Base-by-base conservation (phyloP, 2,888 invertebrate genomes). In the Aelia acuminata region DNA sequence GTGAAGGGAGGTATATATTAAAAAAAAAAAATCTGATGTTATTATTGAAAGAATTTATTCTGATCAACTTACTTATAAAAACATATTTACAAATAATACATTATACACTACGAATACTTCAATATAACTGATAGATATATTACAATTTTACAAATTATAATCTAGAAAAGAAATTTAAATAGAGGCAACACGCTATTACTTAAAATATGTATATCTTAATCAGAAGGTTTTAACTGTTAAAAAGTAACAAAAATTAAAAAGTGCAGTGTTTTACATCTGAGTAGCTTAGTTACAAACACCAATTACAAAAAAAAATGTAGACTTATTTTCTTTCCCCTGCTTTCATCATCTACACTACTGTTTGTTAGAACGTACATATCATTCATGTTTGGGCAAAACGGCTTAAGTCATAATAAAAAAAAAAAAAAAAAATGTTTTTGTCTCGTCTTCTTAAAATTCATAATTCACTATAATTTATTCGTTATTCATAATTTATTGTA, bases 51-150 rank as follows among this genome's bases (percentile, higher is more conserved):
- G 26, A 70, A 3, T 70, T 15, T 70, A 70, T 70, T 70, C 20
- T 7, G 7, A 3, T 70, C 31, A 35, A 18, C 22, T 70, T 18
- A 70, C 18, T 70, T 35, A 35, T 70, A 35, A 70, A 70, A 50
- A 53, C 22, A 48, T 84, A 84, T 84, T 48, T 48, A 84, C 84
- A 84, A 48, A 48, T 31, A n/a, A 84, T 48, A 48, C 47, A 84
- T 48, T 84, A 20, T 39, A 39, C 3, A 47, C 39, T 39, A 39
- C 26, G 48, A 84, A 84, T 48, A 43, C 47, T 48, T 84, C 20
- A 84, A 26, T 5, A 26, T 48, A 48, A 43, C 18, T 48, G 13
- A 2, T 84, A 22, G 13, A 2, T 84, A 22, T 48, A 47, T 84
- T 48, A 84, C 43, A 47, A 70, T 35, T 70, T 35, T 70, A 35